Base-by-base conservation (phyloP, 1,140 invertebrate species). In the Drosophila nigrodunni region DNA sequence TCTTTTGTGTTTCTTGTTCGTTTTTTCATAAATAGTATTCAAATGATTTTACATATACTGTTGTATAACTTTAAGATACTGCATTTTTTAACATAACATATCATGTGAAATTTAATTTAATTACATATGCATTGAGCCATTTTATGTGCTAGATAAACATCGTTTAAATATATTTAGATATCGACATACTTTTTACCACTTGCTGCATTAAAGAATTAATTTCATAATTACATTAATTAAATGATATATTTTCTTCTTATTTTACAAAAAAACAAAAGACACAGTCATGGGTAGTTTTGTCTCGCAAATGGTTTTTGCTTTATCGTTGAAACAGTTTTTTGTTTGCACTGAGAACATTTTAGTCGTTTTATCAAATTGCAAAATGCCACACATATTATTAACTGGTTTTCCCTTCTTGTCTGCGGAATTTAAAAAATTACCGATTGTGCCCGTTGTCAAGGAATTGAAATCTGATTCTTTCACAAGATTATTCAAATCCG, bases 401-500 rank as follows among this genome's bases (percentile, higher is more conserved):
- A 10, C 2, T 2, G 0, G 2, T 50, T 7, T 6, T 1, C 1
- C 1, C 1, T 3, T 0, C 7, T 52, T 8, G 2, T 8, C 3
- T 7, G 1, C 3, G 8, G 5, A 10, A 13, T 68, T 67, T 1
- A 73, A 25, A 6, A 74, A 39, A 1, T 34, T 39, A 13, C 44
- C 39, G 5, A 10, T 1, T 1, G 1, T 8, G 1, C 71, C 71
- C 1, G 55, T 68, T 0, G 72, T 70, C 25, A 74, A 11, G n/a
- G 58, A 74, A 58, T 47, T 44, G 34, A 62, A 74, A 7, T 2
- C 0, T 2, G 1, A 7, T 3, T 0, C 2, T 0, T 57, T n/a
- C 0, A 30, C 37, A 0, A 70, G 58, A 18, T 70, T 74, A 18
- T 74, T 74, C 11, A 74, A n/a, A 44, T 74, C 72, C 3, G 72